Evolutionary conservation across 2,888 invertebrate species (phyloP).

Genomic region (Esperia sulphurella): DNA sequence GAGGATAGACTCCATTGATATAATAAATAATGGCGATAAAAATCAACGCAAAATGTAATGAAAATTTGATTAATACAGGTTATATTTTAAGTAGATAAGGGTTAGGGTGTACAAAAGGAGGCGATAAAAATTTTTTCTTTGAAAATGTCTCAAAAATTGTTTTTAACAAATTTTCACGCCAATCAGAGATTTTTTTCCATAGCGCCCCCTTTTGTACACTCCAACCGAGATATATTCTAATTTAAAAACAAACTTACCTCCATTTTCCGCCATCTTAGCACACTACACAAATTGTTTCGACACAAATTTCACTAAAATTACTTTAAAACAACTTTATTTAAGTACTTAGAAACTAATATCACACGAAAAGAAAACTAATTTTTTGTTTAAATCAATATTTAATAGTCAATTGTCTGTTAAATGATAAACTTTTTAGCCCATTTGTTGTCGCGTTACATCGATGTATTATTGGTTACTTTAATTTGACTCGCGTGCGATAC

Average conservation of each 20-base stretch:
- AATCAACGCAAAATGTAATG: too few relatives aligned
- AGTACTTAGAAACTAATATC: constrained; percentile 69
- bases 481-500: constrained; percentile 61
- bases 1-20: too few relatives aligned
- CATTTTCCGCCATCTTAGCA: constrained; percentile 59
- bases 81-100: too few relatives aligned
- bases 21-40: too few relatives aligned
- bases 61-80: too few relatives aligned
- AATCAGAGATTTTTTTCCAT: too few relatives aligned
- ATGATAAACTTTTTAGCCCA: constrained; percentile 47
- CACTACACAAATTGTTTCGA: constrained; percentile 28
- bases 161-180: too few relatives aligned
- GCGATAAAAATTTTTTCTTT: too few relatives aligned
- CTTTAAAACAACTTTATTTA: constrained; percentile 25
- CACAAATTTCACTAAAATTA: constrained; percentile 32
- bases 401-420: background rate
- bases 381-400: background rate
- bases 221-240: too few relatives aligned
- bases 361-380: constrained; percentile 36
- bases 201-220: too few relatives aligned
- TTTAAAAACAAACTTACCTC: constrained; percentile 40
- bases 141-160: too few relatives aligned
- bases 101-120: too few relatives aligned
- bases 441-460: constrained; percentile 33
- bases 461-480: constrained; percentile 38